Conservation (phyloP, 2,888 invertebrate species). For the Pristionchus arcanus region DNA sequence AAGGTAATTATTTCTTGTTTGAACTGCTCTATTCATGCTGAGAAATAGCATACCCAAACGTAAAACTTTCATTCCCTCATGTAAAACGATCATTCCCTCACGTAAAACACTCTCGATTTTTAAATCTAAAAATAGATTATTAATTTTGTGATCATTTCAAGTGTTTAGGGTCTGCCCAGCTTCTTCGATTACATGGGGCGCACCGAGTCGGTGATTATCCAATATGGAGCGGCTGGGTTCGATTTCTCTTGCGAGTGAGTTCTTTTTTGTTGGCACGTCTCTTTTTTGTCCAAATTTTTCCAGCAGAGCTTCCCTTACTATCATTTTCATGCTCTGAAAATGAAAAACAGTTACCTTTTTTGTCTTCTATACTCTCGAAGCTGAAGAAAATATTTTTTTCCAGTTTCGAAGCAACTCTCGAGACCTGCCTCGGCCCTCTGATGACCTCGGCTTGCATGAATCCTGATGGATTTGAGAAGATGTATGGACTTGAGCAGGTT, state of each 20-base stretch:
- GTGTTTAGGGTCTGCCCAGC: not conserved
- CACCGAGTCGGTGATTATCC: not conserved
- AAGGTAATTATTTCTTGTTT: not conserved
- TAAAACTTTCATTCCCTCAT: too few relatives aligned
- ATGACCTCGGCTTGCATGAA: slow-evolving; percentile 37
- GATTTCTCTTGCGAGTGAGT: slow-evolving; percentile 33
- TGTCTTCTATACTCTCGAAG: too few relatives aligned
- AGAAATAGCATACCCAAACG: too few relatives aligned
- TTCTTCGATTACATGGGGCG: not conserved
- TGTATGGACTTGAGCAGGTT: not conserved
- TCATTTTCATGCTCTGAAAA: too few relatives aligned
- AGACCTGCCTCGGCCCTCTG: not conserved
- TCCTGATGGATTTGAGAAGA: slow-evolving; percentile 3
- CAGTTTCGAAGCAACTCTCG: slow-evolving; percentile 24
- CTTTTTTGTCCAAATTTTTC: too few relatives aligned
- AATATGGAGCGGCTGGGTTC: not conserved
- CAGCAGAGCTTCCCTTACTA: too few relatives aligned
- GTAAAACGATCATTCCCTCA: too few relatives aligned
- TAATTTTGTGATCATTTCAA: not conserved
- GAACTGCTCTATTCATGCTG: too few relatives aligned
- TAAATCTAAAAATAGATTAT: not conserved
- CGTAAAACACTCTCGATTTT: too few relatives aligned
- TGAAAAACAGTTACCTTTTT: too few relatives aligned
- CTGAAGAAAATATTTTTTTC: too few relatives aligned
- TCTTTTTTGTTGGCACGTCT: not conserved